Evolutionary conservation across 1,140 invertebrate species (phyloP), one percentile per base, ranked within the genome.

Genomic region (Pissodes strobi): DNA sequence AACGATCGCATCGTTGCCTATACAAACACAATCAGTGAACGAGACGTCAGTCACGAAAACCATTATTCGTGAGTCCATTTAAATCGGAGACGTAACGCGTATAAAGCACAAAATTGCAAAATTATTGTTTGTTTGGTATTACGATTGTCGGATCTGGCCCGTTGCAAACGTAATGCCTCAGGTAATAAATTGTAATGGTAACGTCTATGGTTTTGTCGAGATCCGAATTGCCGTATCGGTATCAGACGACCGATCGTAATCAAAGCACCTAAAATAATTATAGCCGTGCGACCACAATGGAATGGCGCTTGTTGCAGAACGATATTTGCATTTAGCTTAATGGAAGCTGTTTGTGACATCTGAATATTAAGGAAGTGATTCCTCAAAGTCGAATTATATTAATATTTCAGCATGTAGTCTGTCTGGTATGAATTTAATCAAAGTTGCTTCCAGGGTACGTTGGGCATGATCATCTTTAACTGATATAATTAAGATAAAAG

Each of bases 141-240:
- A 6, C 23, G 25, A 25, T 38, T 38, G 27, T 41, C 22, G 10
- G 46, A 18, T 23, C 39, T 27, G 13, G 53, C 38, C 53, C 30
- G 27, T 51, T 61, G 58, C 34, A 61, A 61, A 39, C 51, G 45
- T 61, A 61, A 61, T 61, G 58, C 58, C 46, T 27, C 15, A 48
- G 58, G 58, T 61, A 61, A 61, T 61, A 61, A 61, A 61, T 61
- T 61, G 58, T 61, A 51, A 61, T 61, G 39, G 58, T 61, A 48
- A 49, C 30, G 58, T 61, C 58, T 61, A 41, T 48, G 25, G 53
- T 39, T 57, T 57, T 45, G 53, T 57, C 22, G 48, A 51, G 53
- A 56, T 43, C 53, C 13, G 27, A 59, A 59, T 59, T 45, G 56
- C 56, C 21, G 56, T 59, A 59, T 59, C 43, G 43, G 23, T 45